These are phyloP conservation scores for Willowsia nigromaculata DNA, from an alignment of 2,888 invertebrate species.

Conservation along the genomic window DNA sequence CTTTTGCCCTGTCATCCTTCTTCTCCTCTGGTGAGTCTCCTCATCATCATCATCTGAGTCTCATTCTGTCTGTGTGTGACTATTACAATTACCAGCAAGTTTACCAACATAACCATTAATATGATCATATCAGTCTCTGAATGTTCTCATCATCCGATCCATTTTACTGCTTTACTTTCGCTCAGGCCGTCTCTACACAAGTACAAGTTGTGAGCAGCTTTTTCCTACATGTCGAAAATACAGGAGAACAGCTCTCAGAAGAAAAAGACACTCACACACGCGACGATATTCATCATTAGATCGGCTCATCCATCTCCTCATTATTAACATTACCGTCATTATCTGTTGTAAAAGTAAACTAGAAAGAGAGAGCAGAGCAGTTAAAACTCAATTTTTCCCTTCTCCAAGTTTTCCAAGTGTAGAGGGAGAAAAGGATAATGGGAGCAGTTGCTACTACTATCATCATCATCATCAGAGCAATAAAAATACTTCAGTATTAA, in stretches of 20 bases:
- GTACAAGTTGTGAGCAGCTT: not conserved
- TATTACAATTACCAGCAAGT: not conserved
- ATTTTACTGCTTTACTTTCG: not conserved
- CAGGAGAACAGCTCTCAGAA: not conserved
- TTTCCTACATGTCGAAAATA: not conserved
- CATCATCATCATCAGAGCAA: not conserved
- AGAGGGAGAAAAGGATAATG: too few relatives aligned
- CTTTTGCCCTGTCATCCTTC: slow-evolving; percentile 47
- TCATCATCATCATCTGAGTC: not conserved
- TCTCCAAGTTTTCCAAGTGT: not conserved
- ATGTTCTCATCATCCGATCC: not conserved
- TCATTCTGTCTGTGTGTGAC: not conserved
- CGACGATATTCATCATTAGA: not conserved
- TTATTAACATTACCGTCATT: not conserved
- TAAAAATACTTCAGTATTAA: not conserved
- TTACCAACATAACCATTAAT: not conserved
- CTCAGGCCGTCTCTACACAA: not conserved
- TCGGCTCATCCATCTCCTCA: not conserved
- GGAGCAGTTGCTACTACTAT: too few relatives aligned
- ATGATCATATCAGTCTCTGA: not conserved
- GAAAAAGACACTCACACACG: not conserved
- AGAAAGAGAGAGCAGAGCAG: too few relatives aligned
- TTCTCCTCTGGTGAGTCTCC: slow-evolving; percentile 7
- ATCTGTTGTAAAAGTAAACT: not conserved
- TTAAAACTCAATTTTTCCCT: too few relatives aligned